Conservation (phyloP, 2,888 invertebrate genomes). For the Sialis fuliginosa region DNA sequence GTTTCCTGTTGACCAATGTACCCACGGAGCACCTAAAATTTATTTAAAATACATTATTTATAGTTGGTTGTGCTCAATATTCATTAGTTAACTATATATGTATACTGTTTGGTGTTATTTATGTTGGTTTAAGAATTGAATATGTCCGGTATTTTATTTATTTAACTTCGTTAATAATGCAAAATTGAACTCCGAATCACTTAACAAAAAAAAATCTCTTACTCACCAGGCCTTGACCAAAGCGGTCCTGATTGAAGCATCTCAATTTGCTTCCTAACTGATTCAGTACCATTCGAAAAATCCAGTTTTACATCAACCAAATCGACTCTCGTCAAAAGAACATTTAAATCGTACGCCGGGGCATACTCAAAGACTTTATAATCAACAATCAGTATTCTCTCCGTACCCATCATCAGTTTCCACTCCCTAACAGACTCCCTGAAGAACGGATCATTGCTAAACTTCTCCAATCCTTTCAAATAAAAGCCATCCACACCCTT, state of each 20-base stretch:
- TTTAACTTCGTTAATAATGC: too few relatives aligned
- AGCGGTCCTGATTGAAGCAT: slow-evolving; percentile 35
- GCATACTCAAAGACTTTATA: slow-evolving; percentile 33
- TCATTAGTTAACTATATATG: too few relatives aligned
- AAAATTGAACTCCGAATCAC: too few relatives aligned
- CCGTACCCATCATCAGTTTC: slow-evolving; percentile 44
- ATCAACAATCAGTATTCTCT: slow-evolving; percentile 48
- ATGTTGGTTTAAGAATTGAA: too few relatives aligned
- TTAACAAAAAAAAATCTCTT: too few relatives aligned
- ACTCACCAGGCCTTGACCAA: slow-evolving; percentile 34
- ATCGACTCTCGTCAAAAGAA: slow-evolving; percentile 47
- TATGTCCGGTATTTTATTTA: too few relatives aligned
- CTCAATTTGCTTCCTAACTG: slow-evolving; percentile 39
- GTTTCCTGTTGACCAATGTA: slow-evolving; percentile 62
- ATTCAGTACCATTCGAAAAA: slow-evolving; percentile 34
- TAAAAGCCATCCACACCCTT: slow-evolving; percentile 80
- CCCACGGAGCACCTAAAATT: slow-evolving; percentile 39
- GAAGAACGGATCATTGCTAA: slow-evolving; percentile 40
- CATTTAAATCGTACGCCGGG: slow-evolving; percentile 29
- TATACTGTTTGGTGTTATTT: too few relatives aligned
- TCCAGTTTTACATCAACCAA: slow-evolving; percentile 51
- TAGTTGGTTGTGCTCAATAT: too few relatives aligned
- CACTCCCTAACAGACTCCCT: slow-evolving; percentile 40
- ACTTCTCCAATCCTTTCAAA: slow-evolving; percentile 57
- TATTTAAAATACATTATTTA: too few relatives aligned